Base-by-base conservation (phyloP, 92 coral and sea anemone genomes). In the Parazoanthus darwini region DNA sequence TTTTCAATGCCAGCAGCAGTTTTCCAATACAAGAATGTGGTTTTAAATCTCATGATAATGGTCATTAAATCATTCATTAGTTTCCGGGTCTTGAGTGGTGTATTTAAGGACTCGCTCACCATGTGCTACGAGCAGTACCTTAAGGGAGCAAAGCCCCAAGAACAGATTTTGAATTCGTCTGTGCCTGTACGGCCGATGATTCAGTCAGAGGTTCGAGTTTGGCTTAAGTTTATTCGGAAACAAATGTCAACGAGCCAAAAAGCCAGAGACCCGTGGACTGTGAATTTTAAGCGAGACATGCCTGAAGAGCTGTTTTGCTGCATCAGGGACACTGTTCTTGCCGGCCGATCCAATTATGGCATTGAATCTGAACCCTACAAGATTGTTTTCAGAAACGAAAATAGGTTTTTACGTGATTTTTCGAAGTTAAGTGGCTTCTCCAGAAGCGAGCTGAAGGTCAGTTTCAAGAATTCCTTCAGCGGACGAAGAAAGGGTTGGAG, bases 251-350 rank as follows among this genome's bases (percentile, higher is more conserved):
- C 89, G 22, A 86, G 54, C 73, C 96, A 90, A 78, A 82, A 74
- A 79, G 91, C 92, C 18, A 80, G 86, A 66, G 88, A 89, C 88
- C 96, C 94, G 13, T 93, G 96, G 94, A 54, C 90, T 50, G 88
- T 93, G n/a, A 91, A 89, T 35, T 56, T 89, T 38, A 93, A 87
- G 84, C 92, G 94, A 66, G 94, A 91, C 87, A 68, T 93, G 9
- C 92, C 88, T 4, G 86, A 91, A 77, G 85, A 91, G 78, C 85
- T 91, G 70, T 91, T 89, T 59, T 63, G 51, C 25, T 56, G n/a
- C 74, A 70, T 91, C 54, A 79, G 90, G 84, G 88, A 87, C 73
- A 88, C 92, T 44, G 74, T 89, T 71, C 80, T 72, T 77, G 87
- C 81, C 75, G 87, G 84, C 22, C 73, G 74, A 54, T 77, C 91